Conservation (phyloP, 1,140 invertebrate species). For the Globodera ellingtonae region DNA sequence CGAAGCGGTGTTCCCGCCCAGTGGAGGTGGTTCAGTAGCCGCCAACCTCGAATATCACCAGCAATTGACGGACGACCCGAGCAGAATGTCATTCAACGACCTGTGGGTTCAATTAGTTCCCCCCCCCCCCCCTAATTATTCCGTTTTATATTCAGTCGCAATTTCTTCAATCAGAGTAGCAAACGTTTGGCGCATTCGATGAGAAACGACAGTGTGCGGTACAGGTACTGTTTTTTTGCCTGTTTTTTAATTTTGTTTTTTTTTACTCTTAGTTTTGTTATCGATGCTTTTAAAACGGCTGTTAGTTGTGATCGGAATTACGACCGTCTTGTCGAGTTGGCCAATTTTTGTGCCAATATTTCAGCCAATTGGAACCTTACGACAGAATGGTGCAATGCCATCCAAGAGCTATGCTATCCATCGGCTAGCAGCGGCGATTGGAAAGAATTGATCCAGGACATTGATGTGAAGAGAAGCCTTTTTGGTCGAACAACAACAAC, state of each 20-base stretch:
- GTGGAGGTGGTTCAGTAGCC: slow-evolving; percentile 23
- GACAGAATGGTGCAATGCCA: slow-evolving; percentile 47
- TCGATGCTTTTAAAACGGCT: slow-evolving; percentile 49
- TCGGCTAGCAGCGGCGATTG: slow-evolving; percentile 29
- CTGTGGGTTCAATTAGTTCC: background rate
- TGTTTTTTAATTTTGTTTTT: no score
- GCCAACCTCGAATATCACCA: slow-evolving; percentile 13
- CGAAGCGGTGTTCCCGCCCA: slow-evolving; percentile 36
- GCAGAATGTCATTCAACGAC: background rate
- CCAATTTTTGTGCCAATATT: slow-evolving; percentile 61
- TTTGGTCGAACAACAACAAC: background rate
- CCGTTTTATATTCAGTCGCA: slow-evolving; percentile 29
- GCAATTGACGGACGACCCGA: slow-evolving; percentile 21
- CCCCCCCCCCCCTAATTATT: background rate
- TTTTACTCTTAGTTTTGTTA: slow-evolving; percentile 40
- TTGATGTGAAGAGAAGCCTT: slow-evolving; percentile 36
- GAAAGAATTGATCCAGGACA: slow-evolving; percentile 31
- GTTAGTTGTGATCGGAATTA: slow-evolving; percentile 36
- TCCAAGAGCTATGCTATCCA: slow-evolving; percentile 49
- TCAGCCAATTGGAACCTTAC: slow-evolving; percentile 66
- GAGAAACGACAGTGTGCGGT: slow-evolving; percentile 29
- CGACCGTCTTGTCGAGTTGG: slow-evolving; percentile 48
- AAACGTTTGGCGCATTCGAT: slow-evolving; percentile 43
- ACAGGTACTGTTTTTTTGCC: slow-evolving; percentile 16
- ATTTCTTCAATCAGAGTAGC: slow-evolving; percentile 43